A percentile compares a stretch with the other conserved stretches of the same genome.
Conservation (phyloP, 1,140 invertebrate genomes). For the Eciton burchellii region DNA sequence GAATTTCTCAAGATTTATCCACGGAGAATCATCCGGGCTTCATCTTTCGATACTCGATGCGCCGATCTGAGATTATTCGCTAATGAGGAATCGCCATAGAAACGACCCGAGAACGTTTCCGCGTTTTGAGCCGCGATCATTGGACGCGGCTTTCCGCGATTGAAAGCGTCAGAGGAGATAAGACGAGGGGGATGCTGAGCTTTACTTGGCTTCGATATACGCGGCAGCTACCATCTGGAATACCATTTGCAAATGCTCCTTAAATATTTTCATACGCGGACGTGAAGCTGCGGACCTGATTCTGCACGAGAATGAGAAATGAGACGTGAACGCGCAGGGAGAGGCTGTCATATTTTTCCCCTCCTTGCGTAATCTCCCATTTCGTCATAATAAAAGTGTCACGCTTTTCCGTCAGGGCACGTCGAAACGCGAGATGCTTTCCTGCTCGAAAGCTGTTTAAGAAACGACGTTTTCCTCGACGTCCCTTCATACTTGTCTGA, state of each 20-base stretch:
- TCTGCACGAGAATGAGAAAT: neutral
- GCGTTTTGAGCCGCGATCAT: no score
- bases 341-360: neutral
- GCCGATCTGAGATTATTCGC: neutral
- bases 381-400: constrained; percentile 8
- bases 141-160: no score
- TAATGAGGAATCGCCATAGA: neutral
- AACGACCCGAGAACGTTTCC: no score
- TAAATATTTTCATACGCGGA: constrained; percentile 14
- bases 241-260: neutral
- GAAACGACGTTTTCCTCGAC: no score
- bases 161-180: no score
- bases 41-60: neutral
- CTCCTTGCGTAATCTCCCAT: neutral
- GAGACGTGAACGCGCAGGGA: neutral
- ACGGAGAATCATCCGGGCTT: neutral
- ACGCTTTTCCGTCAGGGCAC: neutral
- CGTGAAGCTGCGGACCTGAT: no score
- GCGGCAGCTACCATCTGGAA: neutral
- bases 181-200: no score
- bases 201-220: no score
- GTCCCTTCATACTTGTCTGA: constrained; percentile 18
- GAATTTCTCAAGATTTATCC: neutral
- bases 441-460: constrained; percentile 4
- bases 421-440: constrained; percentile 21